Evolutionary conservation across 92 coral and sea anemone species (phyloP).

Genomic region (Bergia sp.): DNA sequence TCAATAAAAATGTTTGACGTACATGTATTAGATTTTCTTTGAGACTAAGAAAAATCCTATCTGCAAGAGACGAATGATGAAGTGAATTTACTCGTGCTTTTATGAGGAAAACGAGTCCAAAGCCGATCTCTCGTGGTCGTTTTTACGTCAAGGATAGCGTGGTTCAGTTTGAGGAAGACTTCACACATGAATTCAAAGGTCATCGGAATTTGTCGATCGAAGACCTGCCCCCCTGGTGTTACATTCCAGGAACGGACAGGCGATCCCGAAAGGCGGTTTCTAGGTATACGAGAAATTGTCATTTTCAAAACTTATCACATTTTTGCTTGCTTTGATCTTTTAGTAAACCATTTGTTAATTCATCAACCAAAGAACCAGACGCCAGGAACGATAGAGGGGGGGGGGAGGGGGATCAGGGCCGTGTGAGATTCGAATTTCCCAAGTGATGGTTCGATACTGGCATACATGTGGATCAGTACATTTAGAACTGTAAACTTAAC

Average conservation of each 20-base stretch:
- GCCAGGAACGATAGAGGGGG: too few species aligned
- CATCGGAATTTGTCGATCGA: constrained; percentile 86
- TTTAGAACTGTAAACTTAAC: too few species aligned
- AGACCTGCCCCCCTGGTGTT: constrained; percentile 92
- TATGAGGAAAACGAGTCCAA: constrained; percentile 37
- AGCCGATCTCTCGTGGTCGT: constrained; percentile 34
- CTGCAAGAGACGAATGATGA: not conserved
- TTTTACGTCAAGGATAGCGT: constrained; percentile 67
- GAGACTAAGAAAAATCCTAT: not conserved
- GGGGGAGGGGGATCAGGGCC: too few species aligned
- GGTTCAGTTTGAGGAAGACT: constrained; percentile 89
- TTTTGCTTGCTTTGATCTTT: not conserved
- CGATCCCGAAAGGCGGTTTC: constrained; percentile 93
- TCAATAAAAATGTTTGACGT: too few species aligned
- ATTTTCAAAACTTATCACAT: not conserved
- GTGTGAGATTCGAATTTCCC: too few species aligned
- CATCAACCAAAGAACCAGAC: too few species aligned
- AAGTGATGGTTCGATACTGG: too few species aligned
- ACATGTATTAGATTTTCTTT: too few species aligned
- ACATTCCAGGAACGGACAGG: constrained; percentile 91
- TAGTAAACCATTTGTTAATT: not conserved
- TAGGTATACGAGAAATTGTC: constrained; percentile 47
- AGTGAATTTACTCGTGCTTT: not conserved
- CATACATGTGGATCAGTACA: too few species aligned
- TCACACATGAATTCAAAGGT: constrained; percentile 89